phyloP scores from a whole-genome alignment of 1,140 invertebrate species.

The Drosophila nikananu region DNA sequence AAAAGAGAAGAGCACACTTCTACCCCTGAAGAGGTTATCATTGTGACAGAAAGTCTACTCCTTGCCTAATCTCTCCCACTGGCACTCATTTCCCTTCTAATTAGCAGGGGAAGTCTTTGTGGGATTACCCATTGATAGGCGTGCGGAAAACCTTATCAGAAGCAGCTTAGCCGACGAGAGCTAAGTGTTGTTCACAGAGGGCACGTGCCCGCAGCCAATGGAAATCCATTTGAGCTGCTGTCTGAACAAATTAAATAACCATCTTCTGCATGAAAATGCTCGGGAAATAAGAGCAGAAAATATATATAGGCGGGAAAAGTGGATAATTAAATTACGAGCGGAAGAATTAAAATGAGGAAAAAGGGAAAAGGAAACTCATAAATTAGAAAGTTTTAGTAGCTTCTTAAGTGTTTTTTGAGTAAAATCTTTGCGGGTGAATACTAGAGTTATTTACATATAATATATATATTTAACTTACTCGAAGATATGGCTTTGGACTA shows the following conservation, averaged over 20 bases:
- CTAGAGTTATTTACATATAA: background rate
- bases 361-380: background rate
- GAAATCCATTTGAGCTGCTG: slow-evolving; percentile 26
- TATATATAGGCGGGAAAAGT: slow-evolving; percentile 7
- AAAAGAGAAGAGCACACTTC: background rate
- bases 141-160: slow-evolving; percentile 25
- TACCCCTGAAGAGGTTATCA: background rate
- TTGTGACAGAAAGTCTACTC: background rate
- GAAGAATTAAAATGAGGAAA: background rate
- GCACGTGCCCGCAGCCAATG: slow-evolving; percentile 12
- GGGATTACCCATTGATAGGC: slow-evolving; percentile 43
- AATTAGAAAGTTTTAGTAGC: background rate
- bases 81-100: slow-evolving; percentile 8
- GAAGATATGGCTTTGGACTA: background rate
- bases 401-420: background rate
- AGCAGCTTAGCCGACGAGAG: slow-evolving; percentile 2
- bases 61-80: slow-evolving; percentile 8
- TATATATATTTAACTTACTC: background rate
- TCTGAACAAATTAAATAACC: slow-evolving; percentile 36
- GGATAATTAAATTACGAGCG: slow-evolving; percentile 5
- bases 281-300: slow-evolving; percentile 17
- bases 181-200: background rate
- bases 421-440: background rate
- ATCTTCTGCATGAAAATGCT: slow-evolving; percentile 22
- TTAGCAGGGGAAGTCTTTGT: slow-evolving; percentile 26